Conservation (phyloP, 2,888 invertebrate genomes). For the Apomyelois bistriatella region DNA sequence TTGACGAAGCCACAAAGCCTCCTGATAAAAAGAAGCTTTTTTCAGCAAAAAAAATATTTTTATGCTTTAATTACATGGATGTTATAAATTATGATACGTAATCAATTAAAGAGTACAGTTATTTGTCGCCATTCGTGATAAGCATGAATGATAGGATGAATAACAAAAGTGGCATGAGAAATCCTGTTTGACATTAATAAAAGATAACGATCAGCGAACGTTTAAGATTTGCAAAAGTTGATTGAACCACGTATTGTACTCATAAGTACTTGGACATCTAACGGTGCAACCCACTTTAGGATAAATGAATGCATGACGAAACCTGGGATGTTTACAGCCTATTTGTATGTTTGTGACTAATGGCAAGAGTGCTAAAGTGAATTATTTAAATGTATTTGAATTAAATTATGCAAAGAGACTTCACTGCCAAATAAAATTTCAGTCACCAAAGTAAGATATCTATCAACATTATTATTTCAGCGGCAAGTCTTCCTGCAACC, state of each 20-base stretch:
- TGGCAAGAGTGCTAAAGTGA: background rate
- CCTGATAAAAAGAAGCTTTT: no score
- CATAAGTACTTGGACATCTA: background rate
- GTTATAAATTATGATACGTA: no score
- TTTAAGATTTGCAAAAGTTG: background rate
- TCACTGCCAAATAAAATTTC: background rate
- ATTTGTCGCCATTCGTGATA: background rate
- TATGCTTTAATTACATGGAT: no score
- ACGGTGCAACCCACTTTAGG: slow-evolving; percentile 7
- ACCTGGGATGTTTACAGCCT: slow-evolving; percentile 6
- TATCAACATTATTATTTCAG: no score
- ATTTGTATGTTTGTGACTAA: background rate
- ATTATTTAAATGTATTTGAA: background rate
- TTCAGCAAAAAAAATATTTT: no score
- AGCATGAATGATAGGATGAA: background rate
- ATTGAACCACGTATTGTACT: background rate
- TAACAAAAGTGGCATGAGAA: background rate
- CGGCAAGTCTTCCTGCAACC: no score
- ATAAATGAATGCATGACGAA: slow-evolving; percentile 3
- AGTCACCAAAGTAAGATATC: no score
- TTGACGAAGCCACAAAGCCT: no score
- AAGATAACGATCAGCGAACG: slow-evolving; percentile 2
- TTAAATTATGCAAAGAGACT: background rate
- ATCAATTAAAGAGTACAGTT: no score
- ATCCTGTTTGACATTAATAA: background rate